Evolutionary conservation across 2,888 invertebrate genomes (phyloP).

Genomic region (Bombyx huttoni): DNA sequence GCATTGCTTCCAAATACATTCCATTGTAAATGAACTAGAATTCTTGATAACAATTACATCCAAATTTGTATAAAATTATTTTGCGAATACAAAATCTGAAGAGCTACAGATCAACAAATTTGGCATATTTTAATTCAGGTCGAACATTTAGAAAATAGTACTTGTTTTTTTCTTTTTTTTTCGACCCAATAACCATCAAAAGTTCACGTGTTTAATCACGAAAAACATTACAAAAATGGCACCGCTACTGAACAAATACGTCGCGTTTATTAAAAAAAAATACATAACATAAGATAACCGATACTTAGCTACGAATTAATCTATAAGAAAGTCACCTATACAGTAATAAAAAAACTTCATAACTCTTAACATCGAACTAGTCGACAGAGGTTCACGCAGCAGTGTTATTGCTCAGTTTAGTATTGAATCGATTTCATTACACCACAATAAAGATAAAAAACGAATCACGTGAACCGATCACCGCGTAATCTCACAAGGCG

Average conservation of each 20-base stretch:
- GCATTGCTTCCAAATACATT: conserved; percentile 15
- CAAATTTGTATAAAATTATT: neutral
- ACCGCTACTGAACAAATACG: conserved; percentile 49
- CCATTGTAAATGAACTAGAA: conserved; percentile 15
- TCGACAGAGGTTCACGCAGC: conserved; percentile 34
- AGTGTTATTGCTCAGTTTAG: conserved; percentile 39
- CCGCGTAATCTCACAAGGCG: conserved; percentile 47
- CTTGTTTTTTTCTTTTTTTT: neutral
- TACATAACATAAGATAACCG: conserved; percentile 25
- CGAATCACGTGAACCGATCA: conserved; percentile 3
- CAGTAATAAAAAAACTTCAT: conserved; percentile 42
- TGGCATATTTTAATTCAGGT: conserved; percentile 3
- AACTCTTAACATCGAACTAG: conserved; percentile 34
- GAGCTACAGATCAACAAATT: neutral
- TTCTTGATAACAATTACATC: conserved; percentile 7
- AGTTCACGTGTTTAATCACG: conserved; percentile 7
- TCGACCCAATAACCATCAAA: neutral
- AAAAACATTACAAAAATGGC: conserved; percentile 51
- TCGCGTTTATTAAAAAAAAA: conserved; percentile 37
- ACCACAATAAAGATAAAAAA: neutral
- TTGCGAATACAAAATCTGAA: neutral
- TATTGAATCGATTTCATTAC: conserved; percentile 22
- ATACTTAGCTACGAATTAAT: conserved; percentile 45
- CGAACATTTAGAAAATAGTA: neutral
- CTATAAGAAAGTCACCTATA: conserved; percentile 43